Evolutionary conservation across 2,113 vertebrate species (phyloP).

Genomic region (Leucoraja erinaceus): DNA sequence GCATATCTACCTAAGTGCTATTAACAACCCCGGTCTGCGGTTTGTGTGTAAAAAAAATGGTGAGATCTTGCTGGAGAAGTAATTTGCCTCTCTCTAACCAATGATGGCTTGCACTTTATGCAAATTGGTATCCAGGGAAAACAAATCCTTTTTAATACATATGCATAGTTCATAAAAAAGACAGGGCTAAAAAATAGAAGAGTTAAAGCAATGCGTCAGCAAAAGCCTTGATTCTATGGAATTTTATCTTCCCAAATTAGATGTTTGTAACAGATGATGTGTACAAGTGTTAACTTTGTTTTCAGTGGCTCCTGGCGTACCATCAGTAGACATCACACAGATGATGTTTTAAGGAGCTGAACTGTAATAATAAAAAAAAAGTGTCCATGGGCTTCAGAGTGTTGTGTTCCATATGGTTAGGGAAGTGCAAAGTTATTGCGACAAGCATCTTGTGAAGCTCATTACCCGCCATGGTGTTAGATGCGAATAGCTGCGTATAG

Average conservation of each 20-base stretch:
- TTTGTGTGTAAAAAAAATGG: slow-evolving; percentile 67
- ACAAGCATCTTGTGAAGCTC: slow-evolving; percentile 75
- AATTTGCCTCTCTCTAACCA: slow-evolving; percentile 98
- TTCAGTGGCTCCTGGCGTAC: slow-evolving; percentile 70
- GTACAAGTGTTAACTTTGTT: slow-evolving; percentile 82
- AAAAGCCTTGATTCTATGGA: slow-evolving; percentile 64
- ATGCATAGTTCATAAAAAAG: slow-evolving; percentile 86
- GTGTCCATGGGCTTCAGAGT: slow-evolving; percentile 76
- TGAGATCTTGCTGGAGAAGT: slow-evolving; percentile 93
- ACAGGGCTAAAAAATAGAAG: slow-evolving; percentile 61
- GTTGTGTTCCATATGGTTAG: slow-evolving; percentile 78
- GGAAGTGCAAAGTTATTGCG: slow-evolving; percentile 72
- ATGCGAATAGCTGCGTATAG: slow-evolving; percentile 67
- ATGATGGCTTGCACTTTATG: slow-evolving; percentile 99
- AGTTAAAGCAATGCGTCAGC: slow-evolving; percentile 75
- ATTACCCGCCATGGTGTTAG: slow-evolving; percentile 67
- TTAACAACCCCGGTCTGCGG: slow-evolving; percentile 86
- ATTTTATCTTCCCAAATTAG: slow-evolving; percentile 76
- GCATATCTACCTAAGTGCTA: slow-evolving; percentile 92
- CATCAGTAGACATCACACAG: slow-evolving; percentile 72
- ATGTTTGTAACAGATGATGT: slow-evolving; percentile 82
- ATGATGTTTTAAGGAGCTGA: slow-evolving; percentile 77
- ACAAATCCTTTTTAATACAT: slow-evolving; percentile 98
- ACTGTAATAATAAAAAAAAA: slow-evolving; percentile 75
- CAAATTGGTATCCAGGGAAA: slow-evolving; percentile 98